These are phyloP conservation scores for Lateolabrax maculatus DNA, from an alignment of 2,797 vertebrate genomes.

Conservation along the genomic window DNA sequence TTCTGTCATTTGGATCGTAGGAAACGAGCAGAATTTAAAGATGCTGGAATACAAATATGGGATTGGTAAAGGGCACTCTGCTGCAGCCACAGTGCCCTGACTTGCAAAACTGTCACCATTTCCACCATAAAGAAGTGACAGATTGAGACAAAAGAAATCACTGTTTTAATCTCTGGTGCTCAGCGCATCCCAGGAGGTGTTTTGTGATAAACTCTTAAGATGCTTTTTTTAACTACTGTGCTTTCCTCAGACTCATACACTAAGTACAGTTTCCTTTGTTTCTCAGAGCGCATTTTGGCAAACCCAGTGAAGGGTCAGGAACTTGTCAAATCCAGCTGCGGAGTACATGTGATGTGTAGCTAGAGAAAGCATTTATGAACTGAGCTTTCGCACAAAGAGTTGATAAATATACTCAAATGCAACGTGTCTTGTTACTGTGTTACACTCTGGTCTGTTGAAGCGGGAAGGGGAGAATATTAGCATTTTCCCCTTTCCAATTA, in stretches of 20 bases:
- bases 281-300: conserved; percentile 15
- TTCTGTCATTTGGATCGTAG: conserved; percentile 35
- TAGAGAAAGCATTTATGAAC: neutral
- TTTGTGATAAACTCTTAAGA: neutral
- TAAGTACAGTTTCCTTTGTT: neutral
- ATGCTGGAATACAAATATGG: conserved; percentile 9
- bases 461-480: neutral
- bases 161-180: neutral
- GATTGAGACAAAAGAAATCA: neutral
- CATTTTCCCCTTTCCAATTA: neutral
- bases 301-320: conserved; percentile 3
- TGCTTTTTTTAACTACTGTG: neutral
- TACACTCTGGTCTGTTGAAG: neutral
- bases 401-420: conserved; percentile 1
- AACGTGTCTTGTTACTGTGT: conserved; percentile 1
- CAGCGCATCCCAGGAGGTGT: neutral
- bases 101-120: neutral
- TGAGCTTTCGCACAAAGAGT: conserved; percentile 3
- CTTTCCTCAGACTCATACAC: neutral
- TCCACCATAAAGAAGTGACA: neutral
- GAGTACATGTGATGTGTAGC: neutral
- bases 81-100: neutral
- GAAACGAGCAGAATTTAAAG: conserved; percentile 25
- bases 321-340: conserved; percentile 16
- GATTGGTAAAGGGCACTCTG: too few relatives aligned